Percentiles rank a stretch among this genome's conserved stretches.
These are phyloP conservation scores for Stercorarius parasiticus DNA, from an alignment of 2,113 vertebrate species.

Conservation along the genomic window DNA sequence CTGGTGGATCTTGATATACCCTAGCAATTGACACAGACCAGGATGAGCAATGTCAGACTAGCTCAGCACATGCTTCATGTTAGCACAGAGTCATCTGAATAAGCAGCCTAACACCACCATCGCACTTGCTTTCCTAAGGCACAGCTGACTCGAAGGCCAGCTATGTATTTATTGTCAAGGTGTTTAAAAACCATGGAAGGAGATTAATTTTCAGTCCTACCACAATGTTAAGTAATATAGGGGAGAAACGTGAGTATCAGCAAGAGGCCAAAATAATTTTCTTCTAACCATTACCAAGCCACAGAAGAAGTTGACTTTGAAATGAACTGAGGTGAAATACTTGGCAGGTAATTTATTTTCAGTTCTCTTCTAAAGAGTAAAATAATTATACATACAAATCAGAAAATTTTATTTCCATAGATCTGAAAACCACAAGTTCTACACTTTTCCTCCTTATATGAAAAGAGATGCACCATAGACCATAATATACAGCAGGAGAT, in stretches of 20 bases:
- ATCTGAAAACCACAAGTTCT: not conserved
- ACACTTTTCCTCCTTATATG: not conserved
- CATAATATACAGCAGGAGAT: not conserved
- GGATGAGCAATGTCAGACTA: not conserved
- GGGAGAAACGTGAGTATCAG: not conserved
- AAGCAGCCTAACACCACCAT: not conserved
- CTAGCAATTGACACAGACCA: not conserved
- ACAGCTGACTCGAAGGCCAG: conserved; percentile 11
- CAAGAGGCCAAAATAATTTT: not conserved
- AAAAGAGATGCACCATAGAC: not conserved
- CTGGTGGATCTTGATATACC: not conserved
- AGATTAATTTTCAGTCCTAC: not conserved
- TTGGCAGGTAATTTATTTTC: not conserved
- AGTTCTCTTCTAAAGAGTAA: not conserved
- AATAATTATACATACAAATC: not conserved
- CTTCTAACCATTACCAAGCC: not conserved
- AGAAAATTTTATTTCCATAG: not conserved
- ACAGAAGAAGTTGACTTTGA: not conserved
- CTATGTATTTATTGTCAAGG: not conserved
- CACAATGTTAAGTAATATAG: not conserved
- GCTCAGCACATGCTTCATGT: not conserved
- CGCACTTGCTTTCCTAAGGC: not conserved
- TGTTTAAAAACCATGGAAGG: not conserved
- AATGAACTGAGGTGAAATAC: not conserved
- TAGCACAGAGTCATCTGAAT: not conserved